These are phyloP conservation scores for Cyphomyrus discorhynchus DNA, from an alignment of 2,113 vertebrate species.

Conservation along the genomic window DNA sequence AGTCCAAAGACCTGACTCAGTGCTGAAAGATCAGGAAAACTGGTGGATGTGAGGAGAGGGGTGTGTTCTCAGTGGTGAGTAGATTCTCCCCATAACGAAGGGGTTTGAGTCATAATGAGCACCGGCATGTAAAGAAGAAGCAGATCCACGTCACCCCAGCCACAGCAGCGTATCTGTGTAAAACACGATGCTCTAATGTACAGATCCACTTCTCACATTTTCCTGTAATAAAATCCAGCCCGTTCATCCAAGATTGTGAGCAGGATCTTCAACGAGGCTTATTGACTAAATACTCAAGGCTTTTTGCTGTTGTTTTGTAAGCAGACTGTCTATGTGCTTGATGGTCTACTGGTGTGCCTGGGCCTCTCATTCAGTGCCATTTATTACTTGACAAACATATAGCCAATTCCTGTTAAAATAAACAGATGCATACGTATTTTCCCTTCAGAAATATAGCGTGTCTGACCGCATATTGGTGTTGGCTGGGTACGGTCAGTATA, in stretches of 20 bases:
- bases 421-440: neutral
- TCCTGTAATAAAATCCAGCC: neutral
- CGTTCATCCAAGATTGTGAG: neutral
- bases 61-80: neutral
- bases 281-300: neutral
- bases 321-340: neutral
- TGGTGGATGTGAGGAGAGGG: neutral
- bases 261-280: neutral
- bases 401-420: neutral
- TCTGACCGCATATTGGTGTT: neutral
- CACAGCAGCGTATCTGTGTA: neutral
- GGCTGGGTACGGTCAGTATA: neutral
- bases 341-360: neutral
- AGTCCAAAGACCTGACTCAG: neutral
- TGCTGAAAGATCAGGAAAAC: neutral
- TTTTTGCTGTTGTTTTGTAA: neutral
- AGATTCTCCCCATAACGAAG: neutral
- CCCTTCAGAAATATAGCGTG: neutral
- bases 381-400: neutral
- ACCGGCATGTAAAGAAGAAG: neutral
- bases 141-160: neutral
- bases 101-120: neutral
- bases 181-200: neutral
- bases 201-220: neutral
- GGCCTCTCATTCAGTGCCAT: neutral